Base-by-base conservation (phyloP, 2,113 vertebrate species). In the Egretta garzetta region DNA sequence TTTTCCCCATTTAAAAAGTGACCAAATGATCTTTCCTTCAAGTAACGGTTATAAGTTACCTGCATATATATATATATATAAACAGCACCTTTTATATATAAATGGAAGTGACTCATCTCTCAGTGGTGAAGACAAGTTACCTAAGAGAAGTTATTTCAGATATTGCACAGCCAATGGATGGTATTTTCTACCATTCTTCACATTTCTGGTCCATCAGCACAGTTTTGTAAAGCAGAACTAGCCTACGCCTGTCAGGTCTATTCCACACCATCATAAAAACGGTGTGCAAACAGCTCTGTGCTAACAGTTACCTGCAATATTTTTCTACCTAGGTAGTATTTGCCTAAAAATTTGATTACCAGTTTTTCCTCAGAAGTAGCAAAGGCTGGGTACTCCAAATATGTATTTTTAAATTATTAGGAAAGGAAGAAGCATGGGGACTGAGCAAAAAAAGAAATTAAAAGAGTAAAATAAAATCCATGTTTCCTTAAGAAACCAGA, bases 141-240 rank as follows among this genome's bases (percentile, higher is more conserved):
- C 11, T 9, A 58, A 45, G 3, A 64, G 19, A 59, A 72, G 16
- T 37, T 76, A 76, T 15, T 13, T 32, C 35, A 84, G 59, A 74
- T 10, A 60, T 0, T 63, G 33, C 49, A 72, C 14, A 68, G 23
- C 5, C 22, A 27, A 0, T 6, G 22, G 14, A 33, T 24, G 11
- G 35, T 8, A n/a, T 62, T 87, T 90, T 50, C 66, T 23, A 63
- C 10, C 12, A 68, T 47, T 81, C 43, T 56, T 75, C 39, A 37
- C 10, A n/a, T 64, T 79, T 85, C n/a, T 94, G 58, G 33, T 33
- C 39, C 28, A 73, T 23, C 45, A 81, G 22, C 10, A 32, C 8
- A 41, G 22, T 53, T 93, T 35, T 35, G 26, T 43, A 72, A 56
- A 72, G 68, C 39, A 73, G 47, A 62, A 2, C 1, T 0, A 76